Conservation (phyloP, 2,113 vertebrate genomes). For the Sciurus niger region DNA sequence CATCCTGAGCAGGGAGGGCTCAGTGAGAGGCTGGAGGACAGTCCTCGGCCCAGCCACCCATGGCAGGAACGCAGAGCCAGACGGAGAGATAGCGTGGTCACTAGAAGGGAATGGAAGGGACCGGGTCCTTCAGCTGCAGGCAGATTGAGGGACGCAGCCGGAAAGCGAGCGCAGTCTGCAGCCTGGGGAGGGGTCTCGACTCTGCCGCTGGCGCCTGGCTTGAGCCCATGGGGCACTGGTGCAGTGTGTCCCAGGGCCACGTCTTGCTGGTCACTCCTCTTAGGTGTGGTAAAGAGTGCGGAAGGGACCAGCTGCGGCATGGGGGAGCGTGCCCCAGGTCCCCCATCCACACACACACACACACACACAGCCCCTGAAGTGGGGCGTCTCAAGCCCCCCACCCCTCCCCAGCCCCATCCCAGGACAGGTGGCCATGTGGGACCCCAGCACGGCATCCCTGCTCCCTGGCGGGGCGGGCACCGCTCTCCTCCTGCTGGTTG, state of each 20-base stretch:
- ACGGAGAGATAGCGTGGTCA: neutral
- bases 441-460: too few relatives aligned
- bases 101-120: neutral
- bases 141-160: neutral
- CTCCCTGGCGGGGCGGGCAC: neutral
- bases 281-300: rapidly evolving
- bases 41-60: rapidly evolving
- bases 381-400: rapidly evolving
- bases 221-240: neutral
- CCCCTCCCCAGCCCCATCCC: too few relatives aligned
- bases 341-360: neutral
- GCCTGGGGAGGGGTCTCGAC: neutral
- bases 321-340: neutral
- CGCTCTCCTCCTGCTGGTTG: rapidly evolving
- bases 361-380: neutral
- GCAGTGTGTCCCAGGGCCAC: too few relatives aligned
- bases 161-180: neutral
- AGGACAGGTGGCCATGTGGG: neutral
- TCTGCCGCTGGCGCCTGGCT: neutral
- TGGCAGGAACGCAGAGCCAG: neutral
- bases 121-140: neutral
- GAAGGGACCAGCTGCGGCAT: neutral
- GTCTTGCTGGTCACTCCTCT: too few relatives aligned
- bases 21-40: neutral
- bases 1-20: neutral